Percentiles rank a stretch among this genome's conserved stretches.
Evolutionary conservation across 30 jellyfish, hydroid and myxozoan genomes (phyloP).

Genomic region (Turritopsis rubra): DNA sequence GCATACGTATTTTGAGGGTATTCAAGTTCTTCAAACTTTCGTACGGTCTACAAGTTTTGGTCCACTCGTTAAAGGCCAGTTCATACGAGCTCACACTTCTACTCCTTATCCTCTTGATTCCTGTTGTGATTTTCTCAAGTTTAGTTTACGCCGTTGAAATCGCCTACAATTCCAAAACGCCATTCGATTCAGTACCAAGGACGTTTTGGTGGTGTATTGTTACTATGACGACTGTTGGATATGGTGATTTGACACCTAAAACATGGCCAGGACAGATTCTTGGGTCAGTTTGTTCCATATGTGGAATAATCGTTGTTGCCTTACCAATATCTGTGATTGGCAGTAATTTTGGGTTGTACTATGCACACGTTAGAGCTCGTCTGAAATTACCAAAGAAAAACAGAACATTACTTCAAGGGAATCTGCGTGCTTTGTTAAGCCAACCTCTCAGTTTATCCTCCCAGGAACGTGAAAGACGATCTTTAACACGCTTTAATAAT

Average conservation of each 20-base stretch:
- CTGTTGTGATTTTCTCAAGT: slow-evolving; percentile 84
- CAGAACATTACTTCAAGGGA: slow-evolving; percentile 71
- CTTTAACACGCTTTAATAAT: slow-evolving; percentile 8
- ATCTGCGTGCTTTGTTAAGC: slow-evolving; percentile 79
- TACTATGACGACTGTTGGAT: slow-evolving; percentile 95
- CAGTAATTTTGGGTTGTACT: slow-evolving; percentile 75
- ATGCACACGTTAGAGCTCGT: slow-evolving; percentile 94
- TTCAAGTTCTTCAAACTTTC: slow-evolving; percentile 83
- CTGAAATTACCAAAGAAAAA: slow-evolving; percentile 76
- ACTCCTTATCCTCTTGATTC: slow-evolving; percentile 65
- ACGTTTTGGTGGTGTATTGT: slow-evolving; percentile 96
- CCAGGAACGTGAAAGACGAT: slow-evolving; percentile 79
- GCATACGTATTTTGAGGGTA: slow-evolving; percentile 71
- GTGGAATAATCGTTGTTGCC: slow-evolving; percentile 84
- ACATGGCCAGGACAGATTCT: slow-evolving; percentile 89
- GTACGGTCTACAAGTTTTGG: slow-evolving; percentile 88
- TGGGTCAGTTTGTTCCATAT: slow-evolving; percentile 80
- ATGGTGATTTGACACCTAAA: slow-evolving; percentile 88
- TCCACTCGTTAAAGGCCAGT: slow-evolving; percentile 86
- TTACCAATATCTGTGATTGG: slow-evolving; percentile 93
- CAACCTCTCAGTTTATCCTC: slow-evolving; percentile 89
- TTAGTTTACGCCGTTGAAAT: slow-evolving; percentile 75
- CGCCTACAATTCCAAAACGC: slow-evolving; percentile 8
- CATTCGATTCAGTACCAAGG: slow-evolving; percentile 73
- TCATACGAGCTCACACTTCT: slow-evolving; percentile 77